Evolutionary conservation across 2,113 vertebrate genomes (phyloP).

Genomic region (Collichthys lucidus): DNA sequence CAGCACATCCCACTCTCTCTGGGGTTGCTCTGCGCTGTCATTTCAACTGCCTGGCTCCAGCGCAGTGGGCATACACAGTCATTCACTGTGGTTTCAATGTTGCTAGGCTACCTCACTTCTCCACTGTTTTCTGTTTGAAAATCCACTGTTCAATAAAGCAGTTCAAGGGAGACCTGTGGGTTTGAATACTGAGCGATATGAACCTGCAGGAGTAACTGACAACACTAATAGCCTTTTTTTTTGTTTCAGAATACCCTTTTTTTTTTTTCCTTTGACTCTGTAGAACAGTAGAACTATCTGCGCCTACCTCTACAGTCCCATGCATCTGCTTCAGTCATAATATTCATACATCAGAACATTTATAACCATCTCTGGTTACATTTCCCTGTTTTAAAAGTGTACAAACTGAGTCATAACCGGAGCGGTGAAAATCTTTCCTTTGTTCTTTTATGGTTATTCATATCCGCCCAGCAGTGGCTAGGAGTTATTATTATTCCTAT

Average conservation of each 20-base stretch:
- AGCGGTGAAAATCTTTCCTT: constrained; percentile 19
- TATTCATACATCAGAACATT: constrained; percentile 23
- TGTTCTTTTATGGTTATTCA: constrained; percentile 32
- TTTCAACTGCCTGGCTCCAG: constrained; percentile 68
- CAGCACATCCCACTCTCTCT: constrained; percentile 75
- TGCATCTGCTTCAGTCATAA: constrained; percentile 26
- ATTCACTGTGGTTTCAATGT: constrained; percentile 78
- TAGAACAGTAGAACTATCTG: constrained; percentile 13
- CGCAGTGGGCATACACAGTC: constrained; percentile 71
- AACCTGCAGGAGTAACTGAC: constrained; percentile 72
- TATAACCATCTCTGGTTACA: constrained; percentile 21
- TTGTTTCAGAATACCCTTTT: constrained; percentile 43
- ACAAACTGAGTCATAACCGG: constrained; percentile 41
- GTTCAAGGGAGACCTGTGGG: constrained; percentile 80
- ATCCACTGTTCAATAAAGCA: constrained; percentile 82
- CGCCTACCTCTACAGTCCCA: constrained; percentile 8
- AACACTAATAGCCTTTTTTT: constrained; percentile 62
- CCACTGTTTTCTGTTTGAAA: constrained; percentile 73
- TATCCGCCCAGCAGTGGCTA: constrained; percentile 29
- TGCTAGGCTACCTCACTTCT: constrained; percentile 84
- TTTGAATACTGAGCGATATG: constrained; percentile 79
- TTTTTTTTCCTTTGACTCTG: constrained; percentile 10
- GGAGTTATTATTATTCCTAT: constrained; percentile 55
- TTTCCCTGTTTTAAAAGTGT: constrained; percentile 26
- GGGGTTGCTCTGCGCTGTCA: constrained; percentile 72